Percentiles rank a stretch among this genome's conserved stretches.
These are phyloP conservation scores for Proteles cristata DNA, from an alignment of 2,113 vertebrate genomes.

Conservation along the genomic window DNA sequence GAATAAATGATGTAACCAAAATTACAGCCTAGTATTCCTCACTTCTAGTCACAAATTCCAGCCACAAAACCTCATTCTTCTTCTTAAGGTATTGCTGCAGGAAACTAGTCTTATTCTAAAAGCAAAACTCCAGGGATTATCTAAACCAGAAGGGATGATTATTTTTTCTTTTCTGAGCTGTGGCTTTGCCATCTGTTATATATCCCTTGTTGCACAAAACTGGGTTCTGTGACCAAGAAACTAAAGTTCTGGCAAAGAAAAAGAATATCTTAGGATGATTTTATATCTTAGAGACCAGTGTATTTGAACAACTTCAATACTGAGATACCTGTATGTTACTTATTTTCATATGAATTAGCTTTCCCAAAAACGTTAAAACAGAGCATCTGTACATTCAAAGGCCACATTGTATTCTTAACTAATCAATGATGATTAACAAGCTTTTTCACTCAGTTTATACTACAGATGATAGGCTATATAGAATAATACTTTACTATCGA, in stretches of 20 bases:
- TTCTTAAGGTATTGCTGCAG: slow-evolving; percentile 60
- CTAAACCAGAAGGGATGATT: slow-evolving; percentile 64
- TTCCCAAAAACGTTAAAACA: slow-evolving; percentile 2
- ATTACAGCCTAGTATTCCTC: slow-evolving; percentile 50
- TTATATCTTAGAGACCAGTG: slow-evolving; percentile 25
- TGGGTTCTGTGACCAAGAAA: slow-evolving; percentile 68
- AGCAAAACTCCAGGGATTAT: slow-evolving; percentile 56
- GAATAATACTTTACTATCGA: background rate
- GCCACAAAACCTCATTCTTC: slow-evolving; percentile 57
- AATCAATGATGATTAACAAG: background rate
- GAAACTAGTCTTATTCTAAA: slow-evolving; percentile 57
- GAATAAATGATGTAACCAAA: slow-evolving; percentile 51
- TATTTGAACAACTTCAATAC: background rate
- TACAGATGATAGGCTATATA: background rate
- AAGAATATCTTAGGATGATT: background rate
- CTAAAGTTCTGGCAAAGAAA: slow-evolving; percentile 56
- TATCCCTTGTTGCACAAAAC: slow-evolving; percentile 65
- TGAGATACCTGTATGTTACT: background rate
- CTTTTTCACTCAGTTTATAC: background rate
- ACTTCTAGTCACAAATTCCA: slow-evolving; percentile 62
- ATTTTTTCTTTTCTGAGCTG: slow-evolving; percentile 60
- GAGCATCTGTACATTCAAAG: background rate
- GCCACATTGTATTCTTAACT: background rate
- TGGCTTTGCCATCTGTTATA: slow-evolving; percentile 78
- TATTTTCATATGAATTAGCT: background rate